phyloP scores from a whole-genome alignment of 1,140 invertebrate genomes.

The Eumaeus atala region DNA sequence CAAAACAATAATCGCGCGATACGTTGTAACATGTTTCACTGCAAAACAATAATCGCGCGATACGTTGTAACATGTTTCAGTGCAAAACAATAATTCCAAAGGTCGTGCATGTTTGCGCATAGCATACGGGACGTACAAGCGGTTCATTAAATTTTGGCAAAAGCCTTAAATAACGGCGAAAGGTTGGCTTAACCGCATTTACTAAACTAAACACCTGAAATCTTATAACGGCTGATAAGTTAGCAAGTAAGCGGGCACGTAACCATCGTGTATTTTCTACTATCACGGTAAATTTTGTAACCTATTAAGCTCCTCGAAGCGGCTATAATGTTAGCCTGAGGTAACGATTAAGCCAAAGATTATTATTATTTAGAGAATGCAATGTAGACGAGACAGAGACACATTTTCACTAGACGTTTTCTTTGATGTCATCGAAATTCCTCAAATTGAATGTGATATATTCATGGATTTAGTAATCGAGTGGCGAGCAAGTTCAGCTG shows the following conservation, averaged over 20 bases:
- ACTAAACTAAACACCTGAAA: conserved; percentile 47
- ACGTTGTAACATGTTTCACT: too few species aligned
- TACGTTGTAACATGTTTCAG: too few species aligned
- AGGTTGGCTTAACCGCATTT: conserved; percentile 27
- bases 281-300: conserved; percentile 69
- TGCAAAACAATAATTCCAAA: too few species aligned
- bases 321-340: conserved; percentile 68
- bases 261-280: conserved; percentile 64
- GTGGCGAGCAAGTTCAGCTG: too few species aligned
- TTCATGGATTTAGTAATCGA: too few species aligned
- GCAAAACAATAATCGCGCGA: too few species aligned
- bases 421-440: conserved; percentile 6
- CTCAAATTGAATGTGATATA: too few species aligned
- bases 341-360: conserved; percentile 67
- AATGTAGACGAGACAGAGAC: conserved; percentile 14
- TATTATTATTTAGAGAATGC: conserved; percentile 29
- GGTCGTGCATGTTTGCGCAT: not conserved
- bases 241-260: conserved; percentile 48
- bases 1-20: too few species aligned
- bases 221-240: conserved; percentile 55
- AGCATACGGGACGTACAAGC: conserved; percentile 5
- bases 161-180: conserved; percentile 18
- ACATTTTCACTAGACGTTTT: conserved; percentile 2
- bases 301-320: conserved; percentile 70
- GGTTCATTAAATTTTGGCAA: conserved; percentile 19